Base-by-base conservation (phyloP, 1,140 invertebrate species). In the Drosophila sulfurigaster region DNA sequence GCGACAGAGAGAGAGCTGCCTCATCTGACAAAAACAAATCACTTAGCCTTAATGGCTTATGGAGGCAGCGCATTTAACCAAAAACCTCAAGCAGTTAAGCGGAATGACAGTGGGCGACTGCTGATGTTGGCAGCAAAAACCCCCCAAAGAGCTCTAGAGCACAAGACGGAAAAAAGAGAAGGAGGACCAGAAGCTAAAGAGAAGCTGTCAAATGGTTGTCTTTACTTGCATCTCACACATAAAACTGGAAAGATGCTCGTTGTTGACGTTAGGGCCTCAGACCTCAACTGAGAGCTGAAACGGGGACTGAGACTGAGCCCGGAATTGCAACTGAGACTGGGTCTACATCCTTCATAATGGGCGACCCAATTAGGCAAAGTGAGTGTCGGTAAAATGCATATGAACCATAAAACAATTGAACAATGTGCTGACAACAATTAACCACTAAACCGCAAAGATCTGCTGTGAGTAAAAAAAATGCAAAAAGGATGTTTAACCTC, bases 381-480 rank as follows among this genome's bases (percentile, higher is more conserved):
- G 81, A 89, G 81, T 89, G 85, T 67, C 70, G 68, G 75, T 81
- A 66, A 81, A 78, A 75, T 89, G 85, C 85, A 89, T 89, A 89
- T 89, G 85, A 89, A 85, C 85, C 85, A 89, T 81, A 89, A 81
- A 88, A 89, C 85, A 89, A 89, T 89, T 89, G 78, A 89, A 85
- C 81, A 89, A 81, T 85, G 81, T 81, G 81, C 78, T 78, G 75
- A 59, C 51, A 85, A 71, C 78, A 79, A 79, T 89, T 77, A 78
- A 85, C 75, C 78, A 71, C 62, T 66, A 62, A 71, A 67, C 64
- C 49, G 52, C 51, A 46, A 46, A 52, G 32, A 72, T 49, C 58
- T 73, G 54, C 16, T 51, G 32, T 35, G 15, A 38, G 30, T 8
- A 38, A 8, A 32, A 16, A 56, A 16, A 28, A 0, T 20, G 20